Percentiles rank a stretch among this genome's conserved stretches.
These are phyloP conservation scores for Garra rufa DNA, from an alignment of 2,113 vertebrate species.

Conservation along the genomic window DNA sequence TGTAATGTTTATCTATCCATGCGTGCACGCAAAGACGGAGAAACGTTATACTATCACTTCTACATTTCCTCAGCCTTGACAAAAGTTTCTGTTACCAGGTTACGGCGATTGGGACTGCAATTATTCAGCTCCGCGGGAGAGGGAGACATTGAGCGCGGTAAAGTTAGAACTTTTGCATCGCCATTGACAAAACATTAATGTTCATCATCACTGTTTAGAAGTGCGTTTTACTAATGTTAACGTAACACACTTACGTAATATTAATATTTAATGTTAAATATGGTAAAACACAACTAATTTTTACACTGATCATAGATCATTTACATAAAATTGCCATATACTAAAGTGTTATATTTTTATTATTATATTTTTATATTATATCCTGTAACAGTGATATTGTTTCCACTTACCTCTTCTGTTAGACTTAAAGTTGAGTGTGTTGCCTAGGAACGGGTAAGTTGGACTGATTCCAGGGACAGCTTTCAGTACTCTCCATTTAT, in stretches of 20 bases:
- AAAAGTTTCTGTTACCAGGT: neutral
- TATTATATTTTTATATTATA: neutral
- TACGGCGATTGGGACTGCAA: neutral
- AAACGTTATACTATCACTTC: too few species aligned
- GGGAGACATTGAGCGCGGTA: neutral
- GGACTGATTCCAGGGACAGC: constrained; percentile 70
- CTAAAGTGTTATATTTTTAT: neutral
- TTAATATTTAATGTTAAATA: neutral
- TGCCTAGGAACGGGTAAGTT: constrained; percentile 83
- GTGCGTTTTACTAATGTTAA: neutral
- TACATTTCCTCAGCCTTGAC: too few species aligned
- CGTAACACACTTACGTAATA: too few species aligned
- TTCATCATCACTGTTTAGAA: neutral
- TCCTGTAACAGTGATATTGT: neutral
- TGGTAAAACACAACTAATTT: neutral
- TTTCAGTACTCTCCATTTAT: constrained; percentile 76
- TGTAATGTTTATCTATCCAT: too few species aligned
- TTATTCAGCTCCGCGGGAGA: neutral
- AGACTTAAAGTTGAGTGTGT: constrained; percentile 73
- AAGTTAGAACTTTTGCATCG: neutral
- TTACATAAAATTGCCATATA: neutral
- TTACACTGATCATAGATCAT: neutral
- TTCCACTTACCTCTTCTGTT: constrained; percentile 75
- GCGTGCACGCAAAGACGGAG: too few species aligned
- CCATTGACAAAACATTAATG: neutral